A percentile compares a stretch with the other conserved stretches of the same genome.
These are phyloP conservation scores for Tinea semifulvella DNA, from an alignment of 2,888 invertebrate species.

Conservation along the genomic window DNA sequence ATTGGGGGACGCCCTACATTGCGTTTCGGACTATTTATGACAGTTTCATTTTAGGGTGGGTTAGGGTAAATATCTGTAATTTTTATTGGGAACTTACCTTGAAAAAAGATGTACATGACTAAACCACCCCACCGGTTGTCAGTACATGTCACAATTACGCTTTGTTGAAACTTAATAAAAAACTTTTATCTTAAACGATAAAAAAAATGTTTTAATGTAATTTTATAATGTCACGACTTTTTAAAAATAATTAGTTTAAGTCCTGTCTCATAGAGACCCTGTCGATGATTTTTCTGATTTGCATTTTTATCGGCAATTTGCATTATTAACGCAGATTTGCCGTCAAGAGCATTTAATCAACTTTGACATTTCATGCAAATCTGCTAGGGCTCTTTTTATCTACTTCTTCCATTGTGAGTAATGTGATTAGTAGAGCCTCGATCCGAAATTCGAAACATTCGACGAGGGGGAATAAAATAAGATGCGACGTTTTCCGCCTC, in stretches of 20 bases:
- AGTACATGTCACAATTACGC: not conserved
- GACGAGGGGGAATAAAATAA: conserved; percentile 53
- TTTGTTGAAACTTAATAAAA: not conserved
- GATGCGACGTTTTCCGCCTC: conserved; percentile 62
- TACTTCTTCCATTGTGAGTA: conserved; percentile 54
- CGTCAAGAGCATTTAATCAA: conserved; percentile 34
- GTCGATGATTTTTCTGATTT: not conserved
- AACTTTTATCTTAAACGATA: too few species aligned
- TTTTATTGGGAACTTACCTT: not conserved
- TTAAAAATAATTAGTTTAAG: not conserved
- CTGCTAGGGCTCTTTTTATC: conserved; percentile 52
- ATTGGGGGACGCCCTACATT: conserved; percentile 1
- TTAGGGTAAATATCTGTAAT: conserved; percentile 1
- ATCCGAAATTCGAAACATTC: conserved; percentile 24
- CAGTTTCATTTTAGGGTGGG: conserved; percentile 6
- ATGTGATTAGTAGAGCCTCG: conserved; percentile 56
- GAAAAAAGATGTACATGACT: not conserved
- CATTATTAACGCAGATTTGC: conserved; percentile 6
- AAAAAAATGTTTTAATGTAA: too few species aligned
- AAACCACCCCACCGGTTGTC: not conserved
- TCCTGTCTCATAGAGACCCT: conserved; percentile 1
- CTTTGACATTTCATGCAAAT: conserved; percentile 60
- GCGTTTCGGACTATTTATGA: conserved; percentile 2
- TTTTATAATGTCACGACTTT: not conserved
- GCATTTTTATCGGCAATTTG: conserved; percentile 12